Conservation (phyloP, 2,113 vertebrate species). For the Stigmatopora nigra region DNA sequence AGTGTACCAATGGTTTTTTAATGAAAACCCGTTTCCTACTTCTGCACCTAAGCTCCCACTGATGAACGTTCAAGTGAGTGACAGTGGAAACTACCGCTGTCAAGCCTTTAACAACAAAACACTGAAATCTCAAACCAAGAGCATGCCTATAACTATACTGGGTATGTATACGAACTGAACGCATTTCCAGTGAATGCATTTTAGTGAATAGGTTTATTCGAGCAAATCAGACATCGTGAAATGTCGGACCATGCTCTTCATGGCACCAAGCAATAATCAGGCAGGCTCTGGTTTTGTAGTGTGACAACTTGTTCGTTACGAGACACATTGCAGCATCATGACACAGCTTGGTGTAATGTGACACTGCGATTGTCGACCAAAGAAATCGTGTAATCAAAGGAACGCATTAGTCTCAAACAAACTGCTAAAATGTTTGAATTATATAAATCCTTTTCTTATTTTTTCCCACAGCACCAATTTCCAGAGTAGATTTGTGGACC, state of each 20-base stretch:
- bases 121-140: slow-evolving; percentile 6
- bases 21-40: slow-evolving; percentile 19
- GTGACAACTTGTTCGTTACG: no score
- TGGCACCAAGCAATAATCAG: no score
- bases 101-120: slow-evolving; percentile 49
- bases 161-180: slow-evolving; percentile 29
- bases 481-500: not conserved
- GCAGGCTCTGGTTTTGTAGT: no score
- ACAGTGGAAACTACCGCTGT: slow-evolving; percentile 56
- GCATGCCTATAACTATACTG: slow-evolving; percentile 15
- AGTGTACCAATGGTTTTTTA: slow-evolving; percentile 40
- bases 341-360: no score
- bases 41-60: slow-evolving; percentile 36
- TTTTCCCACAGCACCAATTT: slow-evolving; percentile 3
- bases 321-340: no score
- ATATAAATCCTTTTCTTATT: not conserved
- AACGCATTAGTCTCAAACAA: no score
- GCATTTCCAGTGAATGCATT: not conserved
- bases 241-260: no score
- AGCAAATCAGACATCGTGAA: no score
- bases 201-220: no score
- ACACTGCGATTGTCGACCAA: no score
- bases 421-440: no score
- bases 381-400: no score
- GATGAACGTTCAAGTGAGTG: slow-evolving; percentile 29